A percentile compares a stretch with the other conserved stretches of the same genome.
phyloP scores from a whole-genome alignment of 1,140 invertebrate species.

The Nasonia vitripennis region DNA sequence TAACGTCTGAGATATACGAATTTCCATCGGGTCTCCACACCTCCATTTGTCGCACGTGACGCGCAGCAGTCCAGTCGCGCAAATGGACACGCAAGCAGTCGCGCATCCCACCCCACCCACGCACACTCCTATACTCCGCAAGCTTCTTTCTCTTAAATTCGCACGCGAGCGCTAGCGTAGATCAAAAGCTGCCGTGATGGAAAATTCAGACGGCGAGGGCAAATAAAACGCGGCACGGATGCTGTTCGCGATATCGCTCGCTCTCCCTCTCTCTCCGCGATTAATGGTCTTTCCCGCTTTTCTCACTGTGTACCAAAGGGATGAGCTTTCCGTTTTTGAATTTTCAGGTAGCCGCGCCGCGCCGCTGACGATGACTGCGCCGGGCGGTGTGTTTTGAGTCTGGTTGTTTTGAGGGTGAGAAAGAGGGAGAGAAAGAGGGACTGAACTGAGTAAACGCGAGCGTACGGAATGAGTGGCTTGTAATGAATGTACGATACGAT shows the following conservation, averaged over 20 bases:
- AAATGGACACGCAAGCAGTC: slow-evolving; percentile 69
- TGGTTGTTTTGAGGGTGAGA: not conserved
- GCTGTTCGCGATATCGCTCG: slow-evolving; percentile 19
- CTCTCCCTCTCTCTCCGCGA: not conserved
- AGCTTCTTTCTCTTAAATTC: not conserved
- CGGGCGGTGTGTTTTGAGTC: not conserved
- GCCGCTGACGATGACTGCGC: not conserved
- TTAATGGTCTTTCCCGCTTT: slow-evolving; percentile 21
- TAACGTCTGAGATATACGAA: not conserved
- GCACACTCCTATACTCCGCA: not conserved
- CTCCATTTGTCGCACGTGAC: slow-evolving; percentile 75
- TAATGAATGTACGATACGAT: not conserved
- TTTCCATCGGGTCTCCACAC: slow-evolving; percentile 64
- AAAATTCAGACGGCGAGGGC: slow-evolving; percentile 28
- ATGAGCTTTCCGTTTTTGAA: not conserved
- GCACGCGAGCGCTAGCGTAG: not conserved
- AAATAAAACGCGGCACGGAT: slow-evolving; percentile 18
- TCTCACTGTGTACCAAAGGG: not conserved
- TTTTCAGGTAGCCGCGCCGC: not conserved
- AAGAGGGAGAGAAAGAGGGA: not conserved
- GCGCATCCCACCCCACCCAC: not conserved
- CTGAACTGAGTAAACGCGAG: too few relatives aligned
- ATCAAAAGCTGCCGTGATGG: not conserved
- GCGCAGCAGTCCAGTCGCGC: slow-evolving; percentile 58
- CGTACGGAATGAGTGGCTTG: too few relatives aligned